A percentile compares a stretch with the other conserved stretches of the same genome.
Evolutionary conservation across 2,113 vertebrate genomes (phyloP).

Genomic region (Lucifuga dentata): DNA sequence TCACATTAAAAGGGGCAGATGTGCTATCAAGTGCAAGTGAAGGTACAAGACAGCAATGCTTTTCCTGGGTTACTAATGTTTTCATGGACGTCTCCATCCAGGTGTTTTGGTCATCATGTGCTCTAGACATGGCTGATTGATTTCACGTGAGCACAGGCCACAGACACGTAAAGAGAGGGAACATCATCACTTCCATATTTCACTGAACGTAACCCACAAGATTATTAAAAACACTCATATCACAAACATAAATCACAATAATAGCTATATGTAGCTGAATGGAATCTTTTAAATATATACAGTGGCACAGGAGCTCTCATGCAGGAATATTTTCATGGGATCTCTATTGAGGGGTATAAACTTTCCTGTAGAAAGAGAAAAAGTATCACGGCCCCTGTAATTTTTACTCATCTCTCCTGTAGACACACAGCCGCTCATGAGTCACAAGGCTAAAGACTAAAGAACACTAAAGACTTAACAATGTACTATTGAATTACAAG

Average conservation of each 20-base stretch:
- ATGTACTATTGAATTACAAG: constrained; percentile 53
- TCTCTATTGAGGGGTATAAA: constrained; percentile 53
- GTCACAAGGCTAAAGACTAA: constrained; percentile 48
- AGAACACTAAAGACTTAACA: constrained; percentile 70
- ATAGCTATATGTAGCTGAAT: too few species aligned
- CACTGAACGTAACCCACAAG: background rate
- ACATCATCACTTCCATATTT: background rate
- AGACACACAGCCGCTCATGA: constrained; percentile 57
- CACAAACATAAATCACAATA: too few species aligned
- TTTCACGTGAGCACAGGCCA: background rate
- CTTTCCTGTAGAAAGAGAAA: constrained; percentile 68
- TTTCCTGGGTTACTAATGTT: too few species aligned
- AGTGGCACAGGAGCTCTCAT: constrained; percentile 35
- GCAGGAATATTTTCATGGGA: constrained; percentile 61
- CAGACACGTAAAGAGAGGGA: background rate
- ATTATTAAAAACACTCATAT: too few species aligned
- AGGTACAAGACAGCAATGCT: too few species aligned
- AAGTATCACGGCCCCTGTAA: constrained; percentile 67
- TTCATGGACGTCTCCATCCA: constrained; percentile 1
- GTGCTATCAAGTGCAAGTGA: too few species aligned
- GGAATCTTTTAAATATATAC: constrained; percentile 27
- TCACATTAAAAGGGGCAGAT: too few species aligned
- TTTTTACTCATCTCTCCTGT: constrained; percentile 68
- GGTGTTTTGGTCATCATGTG: constrained; percentile 6
- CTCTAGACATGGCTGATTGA: background rate